A percentile compares a stretch with the other conserved stretches of the same genome.
Evolutionary conservation across 2,797 vertebrate species (phyloP).

Genomic region (Esox lucius): DNA sequence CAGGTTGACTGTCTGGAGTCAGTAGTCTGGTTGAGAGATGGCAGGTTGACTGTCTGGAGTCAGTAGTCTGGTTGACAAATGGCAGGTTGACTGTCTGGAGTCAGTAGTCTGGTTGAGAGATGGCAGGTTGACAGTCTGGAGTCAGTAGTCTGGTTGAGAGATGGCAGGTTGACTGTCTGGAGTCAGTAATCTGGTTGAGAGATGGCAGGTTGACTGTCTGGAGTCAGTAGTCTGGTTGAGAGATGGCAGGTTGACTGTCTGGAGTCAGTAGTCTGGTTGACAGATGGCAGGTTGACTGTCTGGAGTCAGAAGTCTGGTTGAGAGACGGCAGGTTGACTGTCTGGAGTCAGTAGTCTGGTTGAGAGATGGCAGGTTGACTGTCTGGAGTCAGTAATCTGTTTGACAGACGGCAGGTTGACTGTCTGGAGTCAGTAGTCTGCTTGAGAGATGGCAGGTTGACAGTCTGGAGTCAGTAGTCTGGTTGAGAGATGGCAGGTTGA

Average conservation of each 20-base stretch:
- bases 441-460: constrained; percentile 37
- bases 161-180: constrained; percentile 61
- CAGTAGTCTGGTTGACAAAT: too few relatives aligned
- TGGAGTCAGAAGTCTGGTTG: constrained; percentile 63
- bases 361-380: constrained; percentile 38
- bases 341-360: constrained; percentile 75
- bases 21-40: constrained; percentile 54
- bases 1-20: constrained; percentile 83
- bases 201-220: constrained; percentile 34
- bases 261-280: constrained; percentile 71
- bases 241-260: constrained; percentile 53
- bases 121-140: constrained; percentile 32
- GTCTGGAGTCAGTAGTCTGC: constrained; percentile 76
- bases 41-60: constrained; percentile 27
- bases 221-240: too few relatives aligned
- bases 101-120: constrained; percentile 64
- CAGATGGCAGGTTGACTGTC: constrained; percentile 36
- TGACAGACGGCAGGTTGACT: constrained; percentile 26
- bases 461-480: too few relatives aligned
- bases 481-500: too few relatives aligned
- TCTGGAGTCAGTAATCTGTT: background rate
- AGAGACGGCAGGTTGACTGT: constrained; percentile 39
- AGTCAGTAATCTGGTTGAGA: constrained; percentile 68
- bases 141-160: too few relatives aligned
- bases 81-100: constrained; percentile 67